phyloP scores from a whole-genome alignment of 2,888 invertebrate species.

The Trypoxylon attenuatum region DNA sequence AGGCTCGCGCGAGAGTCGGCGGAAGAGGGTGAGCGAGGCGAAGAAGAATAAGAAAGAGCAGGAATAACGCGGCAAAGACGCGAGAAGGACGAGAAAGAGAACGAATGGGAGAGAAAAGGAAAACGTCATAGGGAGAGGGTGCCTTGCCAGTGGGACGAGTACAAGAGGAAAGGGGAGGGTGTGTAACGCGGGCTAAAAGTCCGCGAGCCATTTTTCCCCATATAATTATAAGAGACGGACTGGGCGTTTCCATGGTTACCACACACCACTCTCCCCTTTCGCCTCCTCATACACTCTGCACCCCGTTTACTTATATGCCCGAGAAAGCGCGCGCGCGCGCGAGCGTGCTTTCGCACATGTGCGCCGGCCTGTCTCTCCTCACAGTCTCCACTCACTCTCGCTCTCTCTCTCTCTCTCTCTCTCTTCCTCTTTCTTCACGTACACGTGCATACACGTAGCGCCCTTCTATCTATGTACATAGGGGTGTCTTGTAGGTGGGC shows the following conservation, averaged over 20 bases:
- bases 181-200: slow-evolving; percentile 71
- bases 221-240: slow-evolving; percentile 74
- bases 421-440: background rate
- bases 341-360: slow-evolving; percentile 63
- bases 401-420: background rate
- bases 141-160: too few relatives aligned
- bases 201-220: slow-evolving; percentile 74
- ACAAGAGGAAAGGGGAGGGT: slow-evolving; percentile 44
- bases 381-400: background rate
- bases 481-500: slow-evolving; percentile 24
- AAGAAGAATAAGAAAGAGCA: slow-evolving; percentile 25
- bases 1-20: background rate
- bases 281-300: slow-evolving; percentile 60
- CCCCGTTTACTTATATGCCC: slow-evolving; percentile 72
- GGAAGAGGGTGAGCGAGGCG: slow-evolving; percentile 9
- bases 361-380: slow-evolving; percentile 14
- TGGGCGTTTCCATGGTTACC: slow-evolving; percentile 72
- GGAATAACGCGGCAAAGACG: too few relatives aligned
- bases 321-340: slow-evolving; percentile 65
- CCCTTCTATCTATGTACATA: slow-evolving; percentile 8
- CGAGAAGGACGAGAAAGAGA: slow-evolving; percentile 15
- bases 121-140: slow-evolving; percentile 30
- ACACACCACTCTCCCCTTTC: slow-evolving; percentile 65
- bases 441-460: background rate
- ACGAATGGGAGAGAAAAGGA: slow-evolving; percentile 19